Evolutionary conservation across 2,113 vertebrate genomes (phyloP), one percentile per base, ranked within the genome.

Genomic region (Dasyurus viverrinus): DNA sequence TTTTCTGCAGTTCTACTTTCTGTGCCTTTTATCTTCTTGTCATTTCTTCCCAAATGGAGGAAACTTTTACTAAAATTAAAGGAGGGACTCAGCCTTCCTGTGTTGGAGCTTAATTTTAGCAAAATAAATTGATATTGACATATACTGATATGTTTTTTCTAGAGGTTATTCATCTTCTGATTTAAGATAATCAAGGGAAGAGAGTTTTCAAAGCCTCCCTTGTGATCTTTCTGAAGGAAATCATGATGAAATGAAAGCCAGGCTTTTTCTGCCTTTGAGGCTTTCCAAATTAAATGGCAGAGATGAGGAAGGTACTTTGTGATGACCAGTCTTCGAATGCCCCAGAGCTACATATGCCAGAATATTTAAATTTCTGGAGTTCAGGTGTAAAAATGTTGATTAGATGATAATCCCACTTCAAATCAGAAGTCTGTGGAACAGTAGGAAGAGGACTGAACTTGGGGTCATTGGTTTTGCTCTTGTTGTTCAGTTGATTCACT

Each of bases 91-190:
- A 53, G 26, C 57, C 91, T 97, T 94, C 25, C 89, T 93, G 57
- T 97, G 91, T 54, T 93, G 14, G 54, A 94, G 54, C 91, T 96
- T 95, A 93, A 91, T 96, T 89, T 25, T 96, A 96, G 96, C 48
- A 91, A 97, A 97, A 96, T 96, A 50, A 96, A 93, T 94, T 57
- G 42, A 50, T 95, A 94, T 54, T 95, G 94, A 42, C 68, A 84
- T 42, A 84, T 84, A 42, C 8, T 36, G 60, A 93, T 95, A 96
- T 97, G 96, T 96, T 95, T 92, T 53, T 96, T 46, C 50, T 95
- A 27, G 25, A 93, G 36, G 23, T 54, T 50, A 46, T 50, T 93
- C 46, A 94, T 97, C 96, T 97, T 93, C 92, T 95, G 89, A 91
- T 27, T 84, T 68, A 3, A 47, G 92, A 54, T 94, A 54, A 92